Base-by-base conservation (phyloP, 2,888 invertebrate species). In the Ceriagrion tenellum region DNA sequence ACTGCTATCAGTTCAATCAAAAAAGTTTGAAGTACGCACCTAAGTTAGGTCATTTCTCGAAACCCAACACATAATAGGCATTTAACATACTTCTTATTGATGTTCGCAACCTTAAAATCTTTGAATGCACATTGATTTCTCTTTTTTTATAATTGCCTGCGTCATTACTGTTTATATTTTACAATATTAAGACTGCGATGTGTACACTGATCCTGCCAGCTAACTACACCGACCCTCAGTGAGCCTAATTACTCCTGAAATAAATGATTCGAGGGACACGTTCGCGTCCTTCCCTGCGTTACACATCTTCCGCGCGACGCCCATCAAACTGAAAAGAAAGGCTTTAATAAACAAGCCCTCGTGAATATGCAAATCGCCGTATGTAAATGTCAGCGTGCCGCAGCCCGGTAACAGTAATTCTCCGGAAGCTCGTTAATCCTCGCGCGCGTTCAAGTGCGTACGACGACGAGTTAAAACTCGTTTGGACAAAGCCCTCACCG, bases 391-490 rank as follows among this genome's bases (percentile, higher is more conserved):
- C 26, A 35, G 81, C 18, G 81, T 35, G 81, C 30, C 81, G 81
- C 81, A 35, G 81, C 81, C 81, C 35, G 35, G 81, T 26, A 81
- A 81, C 81, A 81, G 81, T 81, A 81, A 81, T 81, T 81, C 81
- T 81, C 81, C 81, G 81, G 81, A 81, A 81, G 81, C 81, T 81
- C 81, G 81, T 81, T 81, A 81, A 81, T 81, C 81, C 81, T 16
- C 13, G 81, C 81, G 81, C 30, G 81, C 81, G 81, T 81, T 81
- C 30, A 81, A 81, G 81, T 81, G 81, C 81, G 81, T 81, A 35
- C 30, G 81, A 35, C 81, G 35, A 4, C 81, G 35, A 35, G 35
- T 81, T 35, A 35, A 81, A 81, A 81, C 81, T 81, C 81, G 81
- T 81, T 81, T 35, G 81, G 81, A 81, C 81, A 35, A 81, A 81